Conservation (phyloP, 2,888 invertebrate species). For the Epirrhoe alternata region DNA sequence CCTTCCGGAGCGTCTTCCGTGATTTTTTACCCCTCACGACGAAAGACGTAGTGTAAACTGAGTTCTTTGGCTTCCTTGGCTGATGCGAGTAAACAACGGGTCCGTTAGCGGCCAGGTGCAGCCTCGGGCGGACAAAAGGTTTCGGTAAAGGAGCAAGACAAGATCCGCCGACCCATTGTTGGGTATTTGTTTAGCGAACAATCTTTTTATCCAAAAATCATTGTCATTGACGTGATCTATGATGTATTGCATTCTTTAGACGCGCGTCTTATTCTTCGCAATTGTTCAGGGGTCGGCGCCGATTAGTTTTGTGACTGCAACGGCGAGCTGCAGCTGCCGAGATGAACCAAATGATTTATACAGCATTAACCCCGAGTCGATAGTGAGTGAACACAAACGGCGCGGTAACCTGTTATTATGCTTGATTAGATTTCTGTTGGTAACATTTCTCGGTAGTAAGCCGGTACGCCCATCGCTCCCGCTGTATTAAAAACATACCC, state of each 20-base stretch:
- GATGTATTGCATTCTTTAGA: conserved; percentile 72
- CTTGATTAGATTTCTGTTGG: conserved; percentile 85
- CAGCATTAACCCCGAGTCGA: conserved; percentile 77
- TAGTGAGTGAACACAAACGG: conserved; percentile 81
- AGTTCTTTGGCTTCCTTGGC: conserved; percentile 68
- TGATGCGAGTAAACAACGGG: conserved; percentile 66
- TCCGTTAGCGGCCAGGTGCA: conserved; percentile 77
- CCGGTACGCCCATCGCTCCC: conserved; percentile 83
- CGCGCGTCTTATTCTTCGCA: conserved; percentile 59
- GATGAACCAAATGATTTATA: conserved; percentile 81
- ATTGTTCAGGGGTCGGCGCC: conserved; percentile 52
- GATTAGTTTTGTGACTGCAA: conserved; percentile 56
- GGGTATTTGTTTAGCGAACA: conserved; percentile 73
- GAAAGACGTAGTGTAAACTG: conserved; percentile 82
- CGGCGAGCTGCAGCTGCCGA: conserved; percentile 69
- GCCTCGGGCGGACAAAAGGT: conserved; percentile 80
- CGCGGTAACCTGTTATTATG: conserved; percentile 84
- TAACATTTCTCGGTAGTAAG: conserved; percentile 84
- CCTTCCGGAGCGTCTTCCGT: conserved; percentile 81
- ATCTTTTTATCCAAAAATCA: conserved; percentile 69
- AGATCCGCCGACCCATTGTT: conserved; percentile 68
- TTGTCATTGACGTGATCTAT: conserved; percentile 66
- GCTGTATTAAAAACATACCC: conserved; percentile 82
- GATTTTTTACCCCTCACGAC: conserved; percentile 78
- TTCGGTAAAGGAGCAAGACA: conserved; percentile 76